Evolutionary conservation across 1,140 invertebrate species (phyloP).

Genomic region (Aphaenogaster rudis): DNA sequence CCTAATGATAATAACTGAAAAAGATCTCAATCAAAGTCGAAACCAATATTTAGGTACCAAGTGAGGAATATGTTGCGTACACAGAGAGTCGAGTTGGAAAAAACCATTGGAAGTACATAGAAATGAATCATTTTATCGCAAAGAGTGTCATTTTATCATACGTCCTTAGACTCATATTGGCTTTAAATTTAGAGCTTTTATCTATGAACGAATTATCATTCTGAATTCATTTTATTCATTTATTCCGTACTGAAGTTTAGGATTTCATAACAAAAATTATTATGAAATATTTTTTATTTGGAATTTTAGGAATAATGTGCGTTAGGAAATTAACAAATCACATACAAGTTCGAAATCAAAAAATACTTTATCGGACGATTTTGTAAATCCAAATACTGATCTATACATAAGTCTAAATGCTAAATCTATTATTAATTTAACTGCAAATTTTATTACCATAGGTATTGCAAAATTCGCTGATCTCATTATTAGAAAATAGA

Average conservation of each 20-base stretch:
- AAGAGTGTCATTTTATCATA: background rate
- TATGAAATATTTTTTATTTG: conserved; percentile 2
- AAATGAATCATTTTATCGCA: background rate
- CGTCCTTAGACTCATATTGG: background rate
- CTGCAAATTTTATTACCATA: conserved; percentile 28
- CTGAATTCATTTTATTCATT: conserved; percentile 1
- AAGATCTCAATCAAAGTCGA: background rate
- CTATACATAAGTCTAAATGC: conserved; percentile 13
- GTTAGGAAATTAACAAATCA: conserved; percentile 12
- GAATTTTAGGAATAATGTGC: background rate
- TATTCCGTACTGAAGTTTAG: background rate
- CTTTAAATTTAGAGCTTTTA: background rate
- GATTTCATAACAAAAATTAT: background rate
- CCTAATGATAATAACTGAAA: background rate
- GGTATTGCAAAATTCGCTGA: background rate
- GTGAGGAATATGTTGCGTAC: background rate
- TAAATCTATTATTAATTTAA: conserved; percentile 14
- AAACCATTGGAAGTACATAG: background rate
- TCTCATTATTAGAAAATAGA: conserved; percentile 41
- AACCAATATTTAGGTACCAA: background rate
- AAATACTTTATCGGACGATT: background rate
- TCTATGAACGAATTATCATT: background rate
- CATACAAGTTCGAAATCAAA: background rate
- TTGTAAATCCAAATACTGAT: conserved; percentile 30
- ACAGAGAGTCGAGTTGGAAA: background rate